Evolutionary conservation across 2,113 vertebrate species (phyloP).

Genomic region (Mastomys coucha): DNA sequence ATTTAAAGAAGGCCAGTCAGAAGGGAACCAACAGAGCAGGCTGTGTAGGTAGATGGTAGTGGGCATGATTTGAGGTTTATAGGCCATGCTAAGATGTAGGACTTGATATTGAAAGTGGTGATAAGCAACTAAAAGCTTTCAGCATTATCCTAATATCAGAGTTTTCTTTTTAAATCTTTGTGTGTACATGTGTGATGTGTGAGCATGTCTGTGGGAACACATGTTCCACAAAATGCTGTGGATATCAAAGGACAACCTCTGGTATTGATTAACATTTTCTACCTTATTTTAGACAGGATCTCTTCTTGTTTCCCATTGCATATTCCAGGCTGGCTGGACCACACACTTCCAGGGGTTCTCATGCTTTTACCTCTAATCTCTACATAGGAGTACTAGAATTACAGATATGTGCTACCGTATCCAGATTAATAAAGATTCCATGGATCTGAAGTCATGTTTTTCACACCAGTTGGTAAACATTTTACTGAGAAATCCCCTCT

Average conservation of each 20-base stretch:
- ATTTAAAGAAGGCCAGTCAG: not conserved
- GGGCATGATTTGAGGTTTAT: not conserved
- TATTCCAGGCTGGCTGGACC: not conserved
- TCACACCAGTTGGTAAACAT: not conserved
- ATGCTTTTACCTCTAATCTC: not conserved
- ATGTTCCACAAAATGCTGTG: not conserved
- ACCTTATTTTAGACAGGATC: not conserved
- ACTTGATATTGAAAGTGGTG: slow-evolving; percentile 20
- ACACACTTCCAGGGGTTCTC: not conserved
- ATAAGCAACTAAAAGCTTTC: not conserved
- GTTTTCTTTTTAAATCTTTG: not conserved
- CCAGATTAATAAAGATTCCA: not conserved
- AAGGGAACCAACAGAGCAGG: not conserved
- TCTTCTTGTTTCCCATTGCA: not conserved
- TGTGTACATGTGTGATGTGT: not conserved
- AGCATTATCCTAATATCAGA: not conserved
- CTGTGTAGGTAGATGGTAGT: not conserved
- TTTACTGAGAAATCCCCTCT: not conserved
- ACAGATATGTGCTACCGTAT: not conserved
- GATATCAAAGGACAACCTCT: not conserved
- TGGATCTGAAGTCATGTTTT: not conserved
- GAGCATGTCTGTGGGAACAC: not conserved
- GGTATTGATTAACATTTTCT: not conserved
- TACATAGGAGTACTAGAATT: not conserved
- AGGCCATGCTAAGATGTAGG: not conserved